Evolutionary conservation across 2,113 vertebrate species (phyloP).

Genomic region (Pedetes capensis): DNA sequence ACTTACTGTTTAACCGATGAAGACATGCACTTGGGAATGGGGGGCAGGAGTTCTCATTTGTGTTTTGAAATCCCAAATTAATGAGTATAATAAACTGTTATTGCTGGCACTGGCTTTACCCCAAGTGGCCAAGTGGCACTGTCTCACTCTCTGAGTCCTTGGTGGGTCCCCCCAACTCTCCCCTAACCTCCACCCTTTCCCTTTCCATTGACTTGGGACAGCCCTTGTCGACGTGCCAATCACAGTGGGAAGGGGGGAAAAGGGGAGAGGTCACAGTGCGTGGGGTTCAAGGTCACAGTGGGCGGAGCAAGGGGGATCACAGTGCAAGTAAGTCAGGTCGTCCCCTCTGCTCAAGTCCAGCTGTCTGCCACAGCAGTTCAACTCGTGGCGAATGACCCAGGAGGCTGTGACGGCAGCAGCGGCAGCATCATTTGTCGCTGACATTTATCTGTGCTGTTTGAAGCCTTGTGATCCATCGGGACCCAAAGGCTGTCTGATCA

Average conservation of each 20-base stretch:
- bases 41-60: slow-evolving; percentile 47
- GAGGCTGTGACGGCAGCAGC: slow-evolving; percentile 55
- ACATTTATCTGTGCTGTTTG: slow-evolving; percentile 94
- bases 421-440: slow-evolving; percentile 63
- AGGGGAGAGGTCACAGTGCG: slow-evolving; percentile 86
- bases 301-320: slow-evolving; percentile 88
- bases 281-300: slow-evolving; percentile 93
- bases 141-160: slow-evolving; percentile 54
- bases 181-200: slow-evolving; percentile 39
- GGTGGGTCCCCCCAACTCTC: slow-evolving; percentile 6
- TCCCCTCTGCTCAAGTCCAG: slow-evolving; percentile 83
- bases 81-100: slow-evolving; percentile 71
- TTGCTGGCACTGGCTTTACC: slow-evolving; percentile 80
- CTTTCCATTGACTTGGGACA: slow-evolving; percentile 61
- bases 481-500: slow-evolving; percentile 92
- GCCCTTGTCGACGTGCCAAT: slow-evolving; percentile 75
- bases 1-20: slow-evolving; percentile 69
- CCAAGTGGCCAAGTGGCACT: slow-evolving; percentile 59
- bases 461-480: slow-evolving; percentile 96
- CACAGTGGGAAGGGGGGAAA: slow-evolving; percentile 79
- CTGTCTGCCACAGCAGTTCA: slow-evolving; percentile 76
- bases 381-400: slow-evolving; percentile 62
- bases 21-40: slow-evolving; percentile 59
- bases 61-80: slow-evolving; percentile 61
- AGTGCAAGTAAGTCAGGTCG: slow-evolving; percentile 85